These are phyloP conservation scores for Bellardia bayeri DNA, from an alignment of 2,888 invertebrate genomes.

Conservation along the genomic window DNA sequence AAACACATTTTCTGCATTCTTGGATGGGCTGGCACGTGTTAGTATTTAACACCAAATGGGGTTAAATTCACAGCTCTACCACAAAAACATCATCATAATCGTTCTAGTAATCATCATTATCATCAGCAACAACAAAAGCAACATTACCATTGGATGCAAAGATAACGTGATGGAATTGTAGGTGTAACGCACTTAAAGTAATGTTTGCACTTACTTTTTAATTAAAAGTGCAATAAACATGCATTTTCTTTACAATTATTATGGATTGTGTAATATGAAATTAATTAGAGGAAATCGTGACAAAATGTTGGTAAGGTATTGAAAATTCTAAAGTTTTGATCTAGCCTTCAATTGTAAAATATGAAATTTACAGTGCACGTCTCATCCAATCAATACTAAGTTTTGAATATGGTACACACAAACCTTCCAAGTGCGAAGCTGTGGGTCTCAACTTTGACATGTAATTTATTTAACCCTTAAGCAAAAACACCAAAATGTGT, in stretches of 20 bases:
- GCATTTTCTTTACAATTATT: neutral
- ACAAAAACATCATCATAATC: neutral
- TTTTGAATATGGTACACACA: too few relatives aligned
- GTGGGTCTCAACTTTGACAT: too few relatives aligned
- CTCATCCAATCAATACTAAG: too few relatives aligned
- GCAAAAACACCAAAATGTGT: too few relatives aligned
- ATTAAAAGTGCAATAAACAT: conserved; percentile 22
- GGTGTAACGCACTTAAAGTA: conserved; percentile 1
- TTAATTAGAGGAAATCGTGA: neutral
- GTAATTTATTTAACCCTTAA: too few relatives aligned
- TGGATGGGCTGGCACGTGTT: conserved; percentile 57
- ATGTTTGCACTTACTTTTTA: conserved; percentile 23
- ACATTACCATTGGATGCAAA: conserved; percentile 16
- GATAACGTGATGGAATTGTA: conserved; percentile 27
- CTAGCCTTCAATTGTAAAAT: too few relatives aligned
- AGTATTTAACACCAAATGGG: conserved; percentile 59
- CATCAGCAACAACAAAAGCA: conserved; percentile 30
- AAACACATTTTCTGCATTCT: conserved; percentile 63
- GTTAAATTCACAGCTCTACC: conserved; percentile 12
- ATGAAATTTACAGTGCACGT: too few relatives aligned
- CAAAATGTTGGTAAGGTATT: neutral
- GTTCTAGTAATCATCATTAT: neutral
- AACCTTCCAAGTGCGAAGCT: too few relatives aligned
- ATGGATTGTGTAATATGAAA: neutral
- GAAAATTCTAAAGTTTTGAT: neutral